Evolutionary conservation across 2,113 vertebrate species (phyloP).

Genomic region (Cinclus cinclus): DNA sequence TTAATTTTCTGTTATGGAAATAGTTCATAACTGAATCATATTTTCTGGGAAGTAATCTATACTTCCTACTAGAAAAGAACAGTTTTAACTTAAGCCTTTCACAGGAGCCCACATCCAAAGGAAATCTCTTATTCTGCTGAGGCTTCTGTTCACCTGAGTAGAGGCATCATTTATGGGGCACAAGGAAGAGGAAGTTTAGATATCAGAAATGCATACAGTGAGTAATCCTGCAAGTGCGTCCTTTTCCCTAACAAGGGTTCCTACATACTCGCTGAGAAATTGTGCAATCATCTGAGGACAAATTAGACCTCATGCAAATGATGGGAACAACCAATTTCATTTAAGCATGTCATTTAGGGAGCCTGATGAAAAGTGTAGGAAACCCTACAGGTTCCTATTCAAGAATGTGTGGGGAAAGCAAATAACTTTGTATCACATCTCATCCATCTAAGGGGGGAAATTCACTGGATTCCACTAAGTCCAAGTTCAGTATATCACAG

Average conservation of each 20-base stretch:
- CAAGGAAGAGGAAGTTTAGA: not conserved
- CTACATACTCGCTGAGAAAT: not conserved
- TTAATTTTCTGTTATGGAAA: constrained; percentile 22
- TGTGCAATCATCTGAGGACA: not conserved
- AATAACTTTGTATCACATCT: not conserved
- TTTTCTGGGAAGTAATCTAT: not conserved
- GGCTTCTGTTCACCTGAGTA: not conserved
- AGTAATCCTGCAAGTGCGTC: not conserved
- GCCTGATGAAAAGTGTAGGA: not conserved
- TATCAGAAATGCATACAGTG: not conserved
- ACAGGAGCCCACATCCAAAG: not conserved
- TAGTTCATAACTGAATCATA: constrained; percentile 30
- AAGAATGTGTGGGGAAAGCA: not conserved
- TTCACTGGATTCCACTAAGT: not conserved
- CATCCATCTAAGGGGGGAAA: not conserved
- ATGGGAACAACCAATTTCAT: not conserved
- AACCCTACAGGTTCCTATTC: not conserved
- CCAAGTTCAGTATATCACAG: not conserved
- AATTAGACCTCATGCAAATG: not conserved
- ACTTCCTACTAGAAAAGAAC: not conserved
- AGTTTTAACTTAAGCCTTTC: not conserved
- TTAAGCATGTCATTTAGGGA: not conserved
- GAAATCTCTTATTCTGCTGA: not conserved
- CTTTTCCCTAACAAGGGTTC: not conserved
- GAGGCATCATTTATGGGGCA: not conserved